Evolutionary conservation across 2,797 vertebrate genomes (phyloP), one percentile per base, ranked within the genome.

Genomic region (Eulemur albifrons): DNA sequence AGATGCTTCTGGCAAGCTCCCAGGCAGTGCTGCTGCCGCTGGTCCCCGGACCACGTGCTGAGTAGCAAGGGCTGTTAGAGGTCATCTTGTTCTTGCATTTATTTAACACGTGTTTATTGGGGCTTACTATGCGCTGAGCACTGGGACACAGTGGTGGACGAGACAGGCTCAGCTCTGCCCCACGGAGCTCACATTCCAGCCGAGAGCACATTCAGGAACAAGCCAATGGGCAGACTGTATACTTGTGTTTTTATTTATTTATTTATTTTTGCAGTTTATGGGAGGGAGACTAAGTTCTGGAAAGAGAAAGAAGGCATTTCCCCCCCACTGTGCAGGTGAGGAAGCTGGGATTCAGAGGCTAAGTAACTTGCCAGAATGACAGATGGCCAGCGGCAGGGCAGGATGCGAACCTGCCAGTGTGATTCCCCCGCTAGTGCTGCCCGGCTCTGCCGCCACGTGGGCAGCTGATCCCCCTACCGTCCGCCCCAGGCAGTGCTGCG

Each of bases 11-110:
- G 17, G n/a, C 5, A 43, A 30, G 20, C 14, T 45, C 52, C 48
- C 1, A 4, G 67, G 18, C 5, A 30, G 11, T 4, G 14, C 50
- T 82, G 50, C 61, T 72, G n/a, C 1, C 13, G n/a, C 73, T n/a
- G 40, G 65, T 18, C 2, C 54, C 13, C 0, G 0, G 69, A 38
- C 4, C 35, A 61, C 25, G 52, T 0, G 0, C 13, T 7, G 23
- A 50, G 65, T 6, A 76, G 20, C 23, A 32, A 45, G 12, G 43
- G 32, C 45, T 17, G 12, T 32, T 30, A 20, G 48, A 86, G 11
- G 25, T 40, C 13, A 21, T 7, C 9, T 70, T 32, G 15, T 61
- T 54, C 1, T 3, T 18, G 54, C 1, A 1, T 40, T 23, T n/a
- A 30, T 20, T 23, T 72, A 40, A 35, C 18, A 70, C 7, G 32